Base-by-base conservation (phyloP, 2,888 invertebrate genomes). In the Lobophora halterata region DNA sequence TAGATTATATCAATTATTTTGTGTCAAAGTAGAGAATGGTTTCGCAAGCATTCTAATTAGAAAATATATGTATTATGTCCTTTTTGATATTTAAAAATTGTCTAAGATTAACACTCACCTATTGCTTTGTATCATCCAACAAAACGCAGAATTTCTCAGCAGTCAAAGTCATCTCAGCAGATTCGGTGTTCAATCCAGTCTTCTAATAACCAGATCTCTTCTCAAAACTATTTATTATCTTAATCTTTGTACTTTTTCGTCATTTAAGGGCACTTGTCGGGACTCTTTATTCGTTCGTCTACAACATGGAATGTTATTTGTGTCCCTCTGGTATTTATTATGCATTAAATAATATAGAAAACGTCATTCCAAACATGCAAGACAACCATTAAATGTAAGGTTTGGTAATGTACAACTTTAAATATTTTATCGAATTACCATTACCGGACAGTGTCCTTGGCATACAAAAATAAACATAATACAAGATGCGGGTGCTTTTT, bases 91-190 rank as follows among this genome's bases (percentile, higher is more conserved):
- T n/a, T n/a, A n/a, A n/a, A n/a, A n/a, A n/a, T n/a, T 5, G 3
- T 14, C 3, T 17, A 17, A 17, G n/a, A 17, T 17, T 2, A 17
- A 17, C 17, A 76, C 85, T 81, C 64, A 86, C 86, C 86, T 83
- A 70, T 58, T 65, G 55, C 50, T 68, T 55, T 79, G 86, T 86
- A 85, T 86, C 79, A 83, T 80, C 85, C 30, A 63, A 59, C 58
- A 48, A 52, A 53, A 71, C 72, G 81, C 56, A 65, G 75, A 80
- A 68, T 61, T 58, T 59, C 58, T 36, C 52, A 61, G 58, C 52
- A 49, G 43, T 47, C 46, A 35, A 49, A 44, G 53, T 69, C 58
- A 56, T 62, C 52, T 53, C 58, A 51, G 54, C 52, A 43, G 45
- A 55, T 51, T 33, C 44, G 40, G 12, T 19, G 25, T 28, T 14